Base-by-base conservation (phyloP, 2,888 invertebrate genomes). In the Eupithecia tripunctaria region DNA sequence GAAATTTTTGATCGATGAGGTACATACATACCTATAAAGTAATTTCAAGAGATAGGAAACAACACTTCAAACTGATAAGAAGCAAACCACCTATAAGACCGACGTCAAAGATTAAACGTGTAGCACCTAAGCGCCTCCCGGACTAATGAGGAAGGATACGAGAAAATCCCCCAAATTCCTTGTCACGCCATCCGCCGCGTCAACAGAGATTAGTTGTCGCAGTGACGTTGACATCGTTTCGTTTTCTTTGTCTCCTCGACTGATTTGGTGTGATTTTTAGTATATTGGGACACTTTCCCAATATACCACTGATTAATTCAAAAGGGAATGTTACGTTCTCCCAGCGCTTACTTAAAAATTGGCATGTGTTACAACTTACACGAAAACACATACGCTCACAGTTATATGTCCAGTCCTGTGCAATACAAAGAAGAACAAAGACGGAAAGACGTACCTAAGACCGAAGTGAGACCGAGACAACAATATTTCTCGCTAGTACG, bases 141-240 rank as follows among this genome's bases (percentile, higher is more conserved):
- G 68, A 51, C 79, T 85, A 85, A 87, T 85, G 83, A 85, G 85
- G 82, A 78, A 78, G 81, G 82, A 84, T 82, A 81, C 78, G 75
- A 78, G 77, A 82, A 84, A 85, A 86, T 86, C 83, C 82, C 81
- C 78, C 62, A 83, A 84, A 86, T 83, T 79, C 83, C 72, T 82
- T 84, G 87, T 84, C 86, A 83, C 80, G 72, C 78, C 74, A 71
- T 75, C 77, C 76, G 86, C 83, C 84, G 84, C 82, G 87, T 87
- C 87, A 85, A 82, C 86, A 82, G 70, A 85, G 88, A 86, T 88
- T 87, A 86, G 82, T 78, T 66, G 29, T n/a, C 63, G 0, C 7
- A 60, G 60, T 29, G 60, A 64, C 38, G 25, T 21, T 64, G 64
- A 41, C 64, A 25, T n/a, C 25, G n/a, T n/a, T 21, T 64, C 56